Base-by-base conservation (phyloP, 2,797 vertebrate species). In the Vipera ursinii region DNA sequence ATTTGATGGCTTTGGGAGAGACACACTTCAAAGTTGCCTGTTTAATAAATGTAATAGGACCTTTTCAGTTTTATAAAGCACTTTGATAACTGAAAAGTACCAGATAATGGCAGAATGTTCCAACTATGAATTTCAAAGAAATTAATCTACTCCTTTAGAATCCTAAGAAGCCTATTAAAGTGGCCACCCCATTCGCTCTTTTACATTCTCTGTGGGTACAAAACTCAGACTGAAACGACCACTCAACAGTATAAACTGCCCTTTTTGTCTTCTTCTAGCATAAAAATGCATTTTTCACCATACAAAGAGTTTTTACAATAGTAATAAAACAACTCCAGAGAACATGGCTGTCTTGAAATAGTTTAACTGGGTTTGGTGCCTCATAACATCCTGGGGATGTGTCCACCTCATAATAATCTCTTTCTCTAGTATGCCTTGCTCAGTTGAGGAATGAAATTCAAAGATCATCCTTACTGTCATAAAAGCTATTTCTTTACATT, bases 251-350 rank as follows among this genome's bases (percentile, higher is more conserved):
- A 96, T 97, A 95, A 97, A 96, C 97, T 98, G 97, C 97, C 97
- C 98, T 97, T 97, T 97, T 97, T 97, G 97, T 97, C 97, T 97
- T 97, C 97, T 97, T 96, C 97, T 95, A 96, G 97, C 97, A 98
- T 98, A 98, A 98, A 98, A 98, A 97, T 98, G 98, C 97, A 97
- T 97, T 98, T 98, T 98, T 94, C 93, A 96, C 97, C 97, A 97
- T 98, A 98, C 98, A 98, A 98, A 98, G 97, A 97, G 97, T 98
- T 98, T 98, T 98, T 98, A 98, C 97, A 98, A 98, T 97, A 97
- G 98, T 96, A 97, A 97, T 98, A 98, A 98, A 98, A 96, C 96
- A 98, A 97, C 97, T 98, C 96, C 95, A 95, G 96, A 98, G 97
- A 97, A 97, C 97, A 97, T 97, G 97, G 97, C 98, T 97, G 97